Evolutionary conservation across 2,113 vertebrate species (phyloP).

Genomic region (Hippocampus zosterae): DNA sequence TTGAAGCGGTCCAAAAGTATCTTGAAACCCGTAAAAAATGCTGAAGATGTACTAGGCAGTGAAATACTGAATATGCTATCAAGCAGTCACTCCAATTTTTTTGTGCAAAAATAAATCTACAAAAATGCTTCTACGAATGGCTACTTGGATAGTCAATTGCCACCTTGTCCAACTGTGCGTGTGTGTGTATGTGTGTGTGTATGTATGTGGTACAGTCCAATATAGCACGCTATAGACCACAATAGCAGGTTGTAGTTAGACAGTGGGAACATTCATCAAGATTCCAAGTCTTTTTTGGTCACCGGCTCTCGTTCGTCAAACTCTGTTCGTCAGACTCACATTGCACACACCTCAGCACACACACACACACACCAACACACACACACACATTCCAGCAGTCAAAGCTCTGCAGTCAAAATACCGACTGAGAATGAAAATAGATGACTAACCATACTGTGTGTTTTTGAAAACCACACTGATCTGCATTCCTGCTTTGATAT

Average conservation of each 20-base stretch:
- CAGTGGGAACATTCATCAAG: constrained; percentile 54
- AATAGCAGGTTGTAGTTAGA: constrained; percentile 60
- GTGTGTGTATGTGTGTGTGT: constrained; percentile 23
- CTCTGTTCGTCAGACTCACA: constrained; percentile 17
- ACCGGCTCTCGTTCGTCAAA: constrained; percentile 24
- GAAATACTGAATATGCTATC: neutral
- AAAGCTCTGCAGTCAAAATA: constrained; percentile 30
- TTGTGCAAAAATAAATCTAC: constrained; percentile 13
- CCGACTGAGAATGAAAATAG: constrained; percentile 5
- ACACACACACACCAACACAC: constrained; percentile 20
- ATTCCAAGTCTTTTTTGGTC: constrained; percentile 32
- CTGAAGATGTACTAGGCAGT: neutral
- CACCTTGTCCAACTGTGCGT: constrained; percentile 49
- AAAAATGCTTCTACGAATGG: constrained; percentile 31
- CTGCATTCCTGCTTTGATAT: constrained; percentile 3
- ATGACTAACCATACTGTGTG: constrained; percentile 19
- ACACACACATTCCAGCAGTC: constrained; percentile 38
- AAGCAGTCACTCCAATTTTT: constrained; percentile 7
- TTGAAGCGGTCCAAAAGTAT: neutral
- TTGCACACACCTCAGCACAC: constrained; percentile 29
- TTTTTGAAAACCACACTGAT: neutral
- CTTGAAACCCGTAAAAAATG: neutral
- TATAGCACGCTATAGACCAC: constrained; percentile 50
- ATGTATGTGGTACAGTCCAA: constrained; percentile 27
- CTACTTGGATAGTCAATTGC: constrained; percentile 41